Conservation (phyloP, 2,797 vertebrate species). For the Macropus fuliginosus region DNA sequence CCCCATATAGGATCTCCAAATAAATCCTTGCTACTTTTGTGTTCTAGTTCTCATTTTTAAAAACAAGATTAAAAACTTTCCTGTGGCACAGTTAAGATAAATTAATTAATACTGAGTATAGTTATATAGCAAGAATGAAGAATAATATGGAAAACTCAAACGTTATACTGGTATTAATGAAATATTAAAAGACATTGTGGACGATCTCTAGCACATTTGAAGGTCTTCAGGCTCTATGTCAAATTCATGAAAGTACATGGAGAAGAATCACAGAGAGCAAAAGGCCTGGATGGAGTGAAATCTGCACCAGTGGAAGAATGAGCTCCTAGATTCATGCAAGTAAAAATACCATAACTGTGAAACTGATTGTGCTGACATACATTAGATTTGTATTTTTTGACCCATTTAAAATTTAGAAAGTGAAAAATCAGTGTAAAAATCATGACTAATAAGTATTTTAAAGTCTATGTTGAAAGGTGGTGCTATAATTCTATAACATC, state of each 20-base stretch:
- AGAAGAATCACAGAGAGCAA: not conserved
- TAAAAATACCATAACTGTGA: not conserved
- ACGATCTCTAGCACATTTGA: not conserved
- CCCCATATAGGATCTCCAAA: conserved; percentile 35
- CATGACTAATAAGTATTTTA: conserved; percentile 28
- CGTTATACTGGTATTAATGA: not conserved
- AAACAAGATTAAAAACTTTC: conserved; percentile 6
- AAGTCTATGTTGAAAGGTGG: not conserved
- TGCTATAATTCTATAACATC: conserved; percentile 35
- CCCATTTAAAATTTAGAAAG: not conserved
- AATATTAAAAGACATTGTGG: not conserved
- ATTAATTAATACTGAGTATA: conserved; percentile 52
- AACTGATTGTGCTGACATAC: not conserved
- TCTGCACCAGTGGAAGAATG: not conserved
- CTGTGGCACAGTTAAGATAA: conserved; percentile 52
- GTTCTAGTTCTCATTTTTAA: conserved; percentile 34
- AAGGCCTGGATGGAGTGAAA: not conserved
- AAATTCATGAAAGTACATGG: not conserved
- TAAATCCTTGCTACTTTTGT: conserved; percentile 30
- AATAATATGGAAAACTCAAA: conserved; percentile 25
- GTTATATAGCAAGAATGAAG: conserved; percentile 19
- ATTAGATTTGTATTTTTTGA: not conserved
- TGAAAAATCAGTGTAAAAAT: conserved; percentile 35
- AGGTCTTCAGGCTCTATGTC: not conserved
- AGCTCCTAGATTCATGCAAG: not conserved